A percentile compares a stretch with the other conserved stretches of the same genome.
Evolutionary conservation across 2,113 vertebrate genomes (phyloP).

Genomic region (Tautogolabrus adspersus): DNA sequence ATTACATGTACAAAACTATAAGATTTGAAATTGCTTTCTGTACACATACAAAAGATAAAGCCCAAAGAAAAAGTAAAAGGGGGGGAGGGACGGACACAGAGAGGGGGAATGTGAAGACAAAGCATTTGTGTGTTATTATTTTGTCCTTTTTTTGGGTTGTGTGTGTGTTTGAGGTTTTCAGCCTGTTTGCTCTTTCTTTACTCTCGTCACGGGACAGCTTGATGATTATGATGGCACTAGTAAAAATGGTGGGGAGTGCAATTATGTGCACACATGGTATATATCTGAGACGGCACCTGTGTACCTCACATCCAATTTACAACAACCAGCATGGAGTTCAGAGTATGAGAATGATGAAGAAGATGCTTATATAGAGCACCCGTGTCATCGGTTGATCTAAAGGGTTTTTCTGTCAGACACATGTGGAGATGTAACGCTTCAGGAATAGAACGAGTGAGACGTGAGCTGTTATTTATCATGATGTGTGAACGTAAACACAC

Average conservation of each 20-base stretch:
- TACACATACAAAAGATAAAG: slow-evolving; percentile 87
- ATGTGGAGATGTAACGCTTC: slow-evolving; percentile 1
- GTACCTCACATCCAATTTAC: slow-evolving; percentile 16
- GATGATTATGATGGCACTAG: background rate
- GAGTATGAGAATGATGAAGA: slow-evolving; percentile 3
- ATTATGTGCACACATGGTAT: slow-evolving; percentile 25
- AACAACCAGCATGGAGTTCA: slow-evolving; percentile 1
- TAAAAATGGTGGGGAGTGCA: background rate
- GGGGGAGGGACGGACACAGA: slow-evolving; percentile 50
- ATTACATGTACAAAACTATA: slow-evolving; percentile 91
- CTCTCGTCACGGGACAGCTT: slow-evolving; percentile 25
- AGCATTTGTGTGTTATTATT: slow-evolving; percentile 13
- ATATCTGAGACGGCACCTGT: slow-evolving; percentile 33
- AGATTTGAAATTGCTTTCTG: slow-evolving; percentile 87
- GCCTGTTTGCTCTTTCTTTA: slow-evolving; percentile 12
- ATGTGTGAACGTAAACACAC: slow-evolving; percentile 28
- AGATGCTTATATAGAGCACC: slow-evolving; percentile 20
- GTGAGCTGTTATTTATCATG: background rate
- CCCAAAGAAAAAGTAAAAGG: slow-evolving; percentile 72
- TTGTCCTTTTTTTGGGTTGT: background rate
- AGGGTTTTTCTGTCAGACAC: slow-evolving; percentile 27
- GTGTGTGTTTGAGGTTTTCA: slow-evolving; percentile 41
- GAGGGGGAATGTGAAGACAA: slow-evolving; percentile 46
- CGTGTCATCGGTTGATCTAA: slow-evolving; percentile 25
- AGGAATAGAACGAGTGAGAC: slow-evolving; percentile 3